Conservation (phyloP, 2,888 invertebrate species). For the Masnerella sp. region DNA sequence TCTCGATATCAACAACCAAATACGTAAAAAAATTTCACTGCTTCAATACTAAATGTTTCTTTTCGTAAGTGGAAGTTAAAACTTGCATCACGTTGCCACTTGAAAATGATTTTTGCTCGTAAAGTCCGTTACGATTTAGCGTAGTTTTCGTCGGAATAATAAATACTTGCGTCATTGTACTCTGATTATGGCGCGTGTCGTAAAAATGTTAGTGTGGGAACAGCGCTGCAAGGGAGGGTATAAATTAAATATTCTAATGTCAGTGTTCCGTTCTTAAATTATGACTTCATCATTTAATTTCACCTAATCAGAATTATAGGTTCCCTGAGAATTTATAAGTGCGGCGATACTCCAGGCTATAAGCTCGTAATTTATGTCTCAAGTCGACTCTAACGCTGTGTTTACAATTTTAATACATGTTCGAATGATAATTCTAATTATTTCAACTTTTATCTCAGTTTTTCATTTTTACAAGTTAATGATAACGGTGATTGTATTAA, state of each 20-base stretch:
- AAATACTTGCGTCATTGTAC: not conserved
- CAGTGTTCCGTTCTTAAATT: conserved; percentile 6
- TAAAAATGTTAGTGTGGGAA: not conserved
- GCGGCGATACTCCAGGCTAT: not conserved
- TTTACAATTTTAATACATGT: too few relatives aligned
- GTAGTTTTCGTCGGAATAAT: not conserved
- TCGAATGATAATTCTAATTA: too few relatives aligned
- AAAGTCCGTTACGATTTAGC: conserved; percentile 5
- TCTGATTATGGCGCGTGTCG: not conserved
- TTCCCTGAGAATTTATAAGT: not conserved
- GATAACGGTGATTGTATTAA: too few relatives aligned
- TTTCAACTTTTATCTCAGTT: too few relatives aligned
- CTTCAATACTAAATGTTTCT: too few relatives aligned
- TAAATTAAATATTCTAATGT: conserved; percentile 4
- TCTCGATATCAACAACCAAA: too few relatives aligned
- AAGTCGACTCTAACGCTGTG: not conserved
- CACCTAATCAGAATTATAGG: conserved; percentile 19
- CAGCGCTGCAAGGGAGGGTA: not conserved
- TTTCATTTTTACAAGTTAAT: too few relatives aligned
- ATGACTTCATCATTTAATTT: conserved; percentile 14
- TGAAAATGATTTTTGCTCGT: conserved; percentile 10
- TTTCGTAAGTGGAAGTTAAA: too few relatives aligned
- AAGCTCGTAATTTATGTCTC: conserved; percentile 5
- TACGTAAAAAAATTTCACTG: too few relatives aligned
- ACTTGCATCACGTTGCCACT: conserved; percentile 1